Conservation (phyloP, 1,140 invertebrate species). For the Diabrotica virgifera region DNA sequence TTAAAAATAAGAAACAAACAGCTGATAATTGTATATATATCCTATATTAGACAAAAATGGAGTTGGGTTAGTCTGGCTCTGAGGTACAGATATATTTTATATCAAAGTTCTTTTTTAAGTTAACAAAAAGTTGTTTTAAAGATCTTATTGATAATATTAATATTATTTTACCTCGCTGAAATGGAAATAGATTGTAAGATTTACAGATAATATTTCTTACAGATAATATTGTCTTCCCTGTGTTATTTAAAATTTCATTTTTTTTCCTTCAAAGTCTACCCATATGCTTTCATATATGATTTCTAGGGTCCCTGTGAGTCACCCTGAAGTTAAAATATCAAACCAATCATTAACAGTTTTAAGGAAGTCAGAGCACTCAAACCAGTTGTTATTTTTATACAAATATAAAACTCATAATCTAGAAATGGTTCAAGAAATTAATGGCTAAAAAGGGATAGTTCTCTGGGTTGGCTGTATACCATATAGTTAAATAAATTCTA, state of each 20-base stretch:
- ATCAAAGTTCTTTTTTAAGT: conserved; percentile 20
- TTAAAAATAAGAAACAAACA: too few relatives aligned
- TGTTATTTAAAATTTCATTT: conserved; percentile 21
- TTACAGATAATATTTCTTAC: conserved; percentile 11
- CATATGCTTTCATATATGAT: too few relatives aligned
- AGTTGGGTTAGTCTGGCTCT: too few relatives aligned
- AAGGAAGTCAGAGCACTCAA: conserved; percentile 19
- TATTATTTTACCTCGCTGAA: too few relatives aligned
- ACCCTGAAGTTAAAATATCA: conserved; percentile 21
- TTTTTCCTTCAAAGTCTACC: conserved; percentile 17
- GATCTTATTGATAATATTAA: too few relatives aligned
- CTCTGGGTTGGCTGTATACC: too few relatives aligned
- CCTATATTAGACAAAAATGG: too few relatives aligned
- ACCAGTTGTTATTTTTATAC: conserved; percentile 20
- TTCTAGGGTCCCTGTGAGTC: too few relatives aligned
- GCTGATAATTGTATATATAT: too few relatives aligned
- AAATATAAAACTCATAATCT: conserved; percentile 6
- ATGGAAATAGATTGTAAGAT: conserved; percentile 14
- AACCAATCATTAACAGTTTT: conserved; percentile 22
- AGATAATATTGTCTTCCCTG: neutral
- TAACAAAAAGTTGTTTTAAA: conserved; percentile 15
- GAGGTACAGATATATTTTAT: conserved; percentile 21
- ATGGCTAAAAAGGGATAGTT: too few relatives aligned
- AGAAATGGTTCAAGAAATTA: conserved; percentile 16
- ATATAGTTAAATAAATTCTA: too few relatives aligned